Evolutionary conservation across 2,797 vertebrate species (phyloP).

Genomic region (Lacerta agilis): DNA sequence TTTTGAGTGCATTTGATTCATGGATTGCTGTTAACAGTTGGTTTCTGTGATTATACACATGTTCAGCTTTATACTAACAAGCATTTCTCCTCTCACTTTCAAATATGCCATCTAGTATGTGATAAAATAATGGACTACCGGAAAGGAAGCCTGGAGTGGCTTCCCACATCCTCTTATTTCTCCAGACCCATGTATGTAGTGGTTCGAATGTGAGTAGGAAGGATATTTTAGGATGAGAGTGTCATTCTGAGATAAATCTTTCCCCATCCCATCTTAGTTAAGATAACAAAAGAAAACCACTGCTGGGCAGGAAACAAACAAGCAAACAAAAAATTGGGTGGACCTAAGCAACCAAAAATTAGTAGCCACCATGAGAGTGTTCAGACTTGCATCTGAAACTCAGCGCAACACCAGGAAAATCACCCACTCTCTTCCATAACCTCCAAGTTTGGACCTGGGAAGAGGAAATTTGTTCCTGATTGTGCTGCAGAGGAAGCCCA

Average conservation of each 20-base stretch:
- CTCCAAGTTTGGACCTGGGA: neutral
- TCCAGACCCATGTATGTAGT: neutral
- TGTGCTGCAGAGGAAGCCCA: neutral
- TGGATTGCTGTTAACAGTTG: neutral
- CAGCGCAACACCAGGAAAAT: neutral
- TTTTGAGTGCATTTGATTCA: neutral
- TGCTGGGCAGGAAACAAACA: neutral
- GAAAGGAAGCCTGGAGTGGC: neutral
- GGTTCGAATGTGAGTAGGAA: neutral
- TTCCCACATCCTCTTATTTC: neutral
- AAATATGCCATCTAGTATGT: neutral
- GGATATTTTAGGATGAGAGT: too few species aligned
- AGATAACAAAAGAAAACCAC: neutral
- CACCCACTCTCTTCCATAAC: too few species aligned
- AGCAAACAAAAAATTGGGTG: neutral
- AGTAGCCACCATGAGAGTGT: neutral
- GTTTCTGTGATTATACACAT: neutral
- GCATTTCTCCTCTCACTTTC: neutral
- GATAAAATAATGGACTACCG: neutral
- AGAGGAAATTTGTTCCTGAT: neutral
- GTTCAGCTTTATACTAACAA: neutral
- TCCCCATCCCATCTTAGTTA: neutral
- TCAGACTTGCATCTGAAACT: neutral
- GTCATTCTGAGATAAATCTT: too few species aligned
- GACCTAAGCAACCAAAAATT: neutral